Evolutionary conservation across 2,113 vertebrate genomes (phyloP), one percentile per base, ranked within the genome.

Genomic region (Oncorhynchus tshawytscha): DNA sequence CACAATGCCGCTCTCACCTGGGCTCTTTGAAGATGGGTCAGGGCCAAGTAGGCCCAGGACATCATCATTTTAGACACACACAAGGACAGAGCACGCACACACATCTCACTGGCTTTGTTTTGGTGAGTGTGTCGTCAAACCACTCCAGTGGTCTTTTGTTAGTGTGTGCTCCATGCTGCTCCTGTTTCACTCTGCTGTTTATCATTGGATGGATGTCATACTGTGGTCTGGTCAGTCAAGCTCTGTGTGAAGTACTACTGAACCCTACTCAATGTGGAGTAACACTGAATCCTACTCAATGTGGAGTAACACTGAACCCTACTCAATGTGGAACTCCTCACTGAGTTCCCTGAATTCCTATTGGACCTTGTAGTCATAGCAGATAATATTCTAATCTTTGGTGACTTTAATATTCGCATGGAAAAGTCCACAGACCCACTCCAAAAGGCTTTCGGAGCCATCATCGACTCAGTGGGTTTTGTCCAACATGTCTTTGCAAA

Each of bases 1-100:
- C 89, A 93, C 90, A 92, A 92, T 92, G 88, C 85, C 66, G 87
- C 91, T 91, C 91, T 94, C 93, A 94, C 92, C 93, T 94, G 92
- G 86, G 84, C 81, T 80, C 91, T 94, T 94, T 94, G 92, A 94
- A 94, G 92, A 92, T 83, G 84, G 84, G 88, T 90, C 85, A 89
- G 85, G 86, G 88, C 88, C 85, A 93, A 92, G 92, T 91, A 90
- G 89, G 88, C 84, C 85, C 86, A 82, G 81, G 86, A 89, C 87
- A 82, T 88, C 88, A 87, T 92, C 88, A 90, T 81, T 83, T 68
- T 68, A 79, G 69, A 73, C 62, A 82, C 68, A 77, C 73, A 75
- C 76, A 77, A 66, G 72, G 45, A 27, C 65, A n/a, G 48, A 20
- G 79, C 27, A 76, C 78, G 77, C 84, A 76, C 86, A 78, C 77